phyloP scores from a whole-genome alignment of 2,888 invertebrate species.

The Pterostichus niger region DNA sequence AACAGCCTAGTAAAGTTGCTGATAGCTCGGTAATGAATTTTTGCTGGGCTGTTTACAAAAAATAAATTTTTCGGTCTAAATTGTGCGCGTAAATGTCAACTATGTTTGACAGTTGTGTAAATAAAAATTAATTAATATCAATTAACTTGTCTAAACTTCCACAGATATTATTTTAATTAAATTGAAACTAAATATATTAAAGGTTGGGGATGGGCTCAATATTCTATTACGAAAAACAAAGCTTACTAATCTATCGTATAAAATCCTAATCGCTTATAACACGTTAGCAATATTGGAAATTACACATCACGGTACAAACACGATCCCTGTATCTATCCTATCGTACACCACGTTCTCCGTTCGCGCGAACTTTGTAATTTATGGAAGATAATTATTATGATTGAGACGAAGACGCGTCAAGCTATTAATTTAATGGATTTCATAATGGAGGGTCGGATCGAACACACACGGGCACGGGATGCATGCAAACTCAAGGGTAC shows the following conservation, averaged over 20 bases:
- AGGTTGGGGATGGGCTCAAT: no score
- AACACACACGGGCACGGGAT: background rate
- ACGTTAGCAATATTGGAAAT: slow-evolving; percentile 45
- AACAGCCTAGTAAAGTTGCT: no score
- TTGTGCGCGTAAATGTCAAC: no score
- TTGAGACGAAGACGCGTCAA: slow-evolving; percentile 49
- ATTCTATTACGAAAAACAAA: background rate
- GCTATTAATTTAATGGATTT: slow-evolving; percentile 60
- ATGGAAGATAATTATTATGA: slow-evolving; percentile 64
- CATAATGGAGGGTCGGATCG: slow-evolving; percentile 20
- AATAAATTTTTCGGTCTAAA: no score
- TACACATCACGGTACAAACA: slow-evolving; percentile 5
- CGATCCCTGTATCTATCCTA: slow-evolving; percentile 17
- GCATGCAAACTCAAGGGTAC: background rate
- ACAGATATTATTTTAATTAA: slow-evolving; percentile 7
- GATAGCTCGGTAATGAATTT: no score
- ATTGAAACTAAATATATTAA: background rate
- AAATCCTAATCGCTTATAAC: slow-evolving; percentile 38
- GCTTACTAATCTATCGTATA: slow-evolving; percentile 22
- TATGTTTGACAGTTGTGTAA: no score
- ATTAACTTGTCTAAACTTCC: no score
- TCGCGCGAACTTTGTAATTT: slow-evolving; percentile 49
- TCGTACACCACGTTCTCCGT: background rate
- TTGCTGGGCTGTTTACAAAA: no score
- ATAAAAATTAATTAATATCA: no score